Conservation (phyloP, 2,888 invertebrate genomes). For the Dromius quadrimaculatus region DNA sequence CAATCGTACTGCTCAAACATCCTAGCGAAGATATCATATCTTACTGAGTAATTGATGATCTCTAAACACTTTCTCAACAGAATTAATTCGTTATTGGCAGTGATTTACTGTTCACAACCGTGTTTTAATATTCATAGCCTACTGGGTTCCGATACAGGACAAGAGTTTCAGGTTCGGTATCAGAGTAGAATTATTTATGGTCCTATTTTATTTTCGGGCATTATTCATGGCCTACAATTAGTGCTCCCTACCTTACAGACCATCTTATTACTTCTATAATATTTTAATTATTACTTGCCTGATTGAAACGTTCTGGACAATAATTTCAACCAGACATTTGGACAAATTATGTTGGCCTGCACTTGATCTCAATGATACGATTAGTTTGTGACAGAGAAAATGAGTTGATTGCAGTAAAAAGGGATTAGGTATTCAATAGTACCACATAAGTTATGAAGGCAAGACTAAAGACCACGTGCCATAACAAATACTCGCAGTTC, state of each 20-base stretch:
- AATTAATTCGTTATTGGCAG: slow-evolving; percentile 39
- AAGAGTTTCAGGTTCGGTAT: neutral
- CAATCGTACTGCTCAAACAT: too few relatives aligned
- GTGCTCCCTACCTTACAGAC: slow-evolving; percentile 6
- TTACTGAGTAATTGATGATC: slow-evolving; percentile 30
- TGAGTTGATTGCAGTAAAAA: too few relatives aligned
- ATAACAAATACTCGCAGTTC: too few relatives aligned
- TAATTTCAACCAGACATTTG: too few relatives aligned
- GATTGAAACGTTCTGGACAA: slow-evolving; percentile 17
- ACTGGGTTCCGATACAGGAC: slow-evolving; percentile 12
- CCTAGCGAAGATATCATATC: too few relatives aligned
- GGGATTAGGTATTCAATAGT: too few relatives aligned
- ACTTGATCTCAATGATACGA: too few relatives aligned
- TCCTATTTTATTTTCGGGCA: slow-evolving; percentile 37
- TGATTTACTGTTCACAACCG: slow-evolving; percentile 39
- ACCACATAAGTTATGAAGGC: too few relatives aligned
- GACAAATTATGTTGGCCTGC: too few relatives aligned
- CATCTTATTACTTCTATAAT: slow-evolving; percentile 19
- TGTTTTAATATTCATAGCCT: slow-evolving; percentile 43
- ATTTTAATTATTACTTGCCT: slow-evolving; percentile 35
- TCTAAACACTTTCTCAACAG: slow-evolving; percentile 21
- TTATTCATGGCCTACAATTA: slow-evolving; percentile 40
- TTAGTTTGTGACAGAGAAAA: too few relatives aligned
- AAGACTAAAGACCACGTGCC: too few relatives aligned
- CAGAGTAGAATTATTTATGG: slow-evolving; percentile 33